Percentiles rank a stretch among this genome's conserved stretches.
Conservation (phyloP, 2,113 vertebrate species). For the Toxotes chatareus region DNA sequence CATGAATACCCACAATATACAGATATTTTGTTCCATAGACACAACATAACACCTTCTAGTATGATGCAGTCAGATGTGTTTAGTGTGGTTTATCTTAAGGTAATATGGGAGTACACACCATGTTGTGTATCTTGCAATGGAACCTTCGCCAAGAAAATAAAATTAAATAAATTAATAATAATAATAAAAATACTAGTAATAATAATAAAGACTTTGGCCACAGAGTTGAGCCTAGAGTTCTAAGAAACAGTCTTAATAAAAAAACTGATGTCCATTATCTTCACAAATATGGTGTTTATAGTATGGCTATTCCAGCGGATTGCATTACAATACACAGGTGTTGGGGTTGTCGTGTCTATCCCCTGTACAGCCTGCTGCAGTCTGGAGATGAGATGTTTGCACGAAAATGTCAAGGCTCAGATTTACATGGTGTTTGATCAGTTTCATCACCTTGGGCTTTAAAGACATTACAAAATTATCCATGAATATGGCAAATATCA, state of each 20-base stretch:
- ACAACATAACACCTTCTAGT: neutral
- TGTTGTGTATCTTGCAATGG: neutral
- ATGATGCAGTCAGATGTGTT: neutral
- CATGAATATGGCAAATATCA: constrained; percentile 68
- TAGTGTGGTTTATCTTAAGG: neutral
- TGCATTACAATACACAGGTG: neutral
- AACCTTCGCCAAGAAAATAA: neutral
- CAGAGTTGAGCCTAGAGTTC: neutral
- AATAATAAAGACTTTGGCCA: neutral
- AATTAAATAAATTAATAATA: neutral
- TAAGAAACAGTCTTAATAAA: neutral
- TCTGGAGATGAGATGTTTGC: constrained; percentile 25
- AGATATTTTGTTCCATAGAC: neutral
- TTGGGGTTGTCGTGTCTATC: constrained; percentile 20
- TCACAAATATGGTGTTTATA: neutral
- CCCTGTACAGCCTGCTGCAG: constrained; percentile 21
- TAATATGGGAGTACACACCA: neutral
- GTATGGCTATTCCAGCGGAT: neutral
- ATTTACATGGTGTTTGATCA: constrained; percentile 67
- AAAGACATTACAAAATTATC: constrained; percentile 66
- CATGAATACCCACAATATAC: neutral
- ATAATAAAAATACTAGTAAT: neutral
- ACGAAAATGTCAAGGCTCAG: constrained; percentile 38
- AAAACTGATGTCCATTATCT: neutral
- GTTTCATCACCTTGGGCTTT: constrained; percentile 54